Base-by-base conservation (phyloP, 2,888 invertebrate species). In the Sisyra terminalis region DNA sequence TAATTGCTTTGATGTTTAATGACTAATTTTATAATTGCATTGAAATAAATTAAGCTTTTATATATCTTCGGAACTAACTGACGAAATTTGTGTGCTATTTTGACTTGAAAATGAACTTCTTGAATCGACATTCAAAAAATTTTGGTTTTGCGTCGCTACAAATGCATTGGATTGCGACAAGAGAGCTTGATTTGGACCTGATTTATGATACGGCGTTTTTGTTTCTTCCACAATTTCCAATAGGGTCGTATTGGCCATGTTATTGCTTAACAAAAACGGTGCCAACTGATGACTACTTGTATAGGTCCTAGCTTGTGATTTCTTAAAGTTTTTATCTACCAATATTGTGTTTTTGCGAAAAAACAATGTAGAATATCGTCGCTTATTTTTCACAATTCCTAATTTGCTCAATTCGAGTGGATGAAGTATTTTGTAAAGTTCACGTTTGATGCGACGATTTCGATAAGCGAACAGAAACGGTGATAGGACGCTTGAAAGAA, bases 401-500 rank as follows among this genome's bases (percentile, higher is more conserved):
- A 7, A 40, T 31, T 11, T 42, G 29, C 30, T 37, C 6, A 10
- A 34, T 13, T 37, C 31, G 10, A 52, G 54, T n/a, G 55, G 56
- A 47, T 66, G 65, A 45, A 71, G 65, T 48, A 73, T 60, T 49
- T 64, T 64, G 8, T 65, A 56, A 2, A 73, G 56, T 50, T 75
- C 73, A 9, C 71, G 56, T 50, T 71, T 69, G 2, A 81, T 74
- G 17, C 80, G 67, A 11, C 76, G 69, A 47, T 79, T 81, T 3
- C 85, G 70, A 60, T 83, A 75, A 29, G 83, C 83, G 58, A 85
- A 85, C 39, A 85, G 66, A 54, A 84, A 70, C 13, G 85, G 85
- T 39, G 81, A 82, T 15, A 75, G 67, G 34, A 75, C 66, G 42
- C 73, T 70, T 40, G 78, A 78, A 30, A 72, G 66, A 38, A 75